These are phyloP conservation scores for Bombycilla garrulus DNA, from an alignment of 2,113 vertebrate species.

Conservation along the genomic window DNA sequence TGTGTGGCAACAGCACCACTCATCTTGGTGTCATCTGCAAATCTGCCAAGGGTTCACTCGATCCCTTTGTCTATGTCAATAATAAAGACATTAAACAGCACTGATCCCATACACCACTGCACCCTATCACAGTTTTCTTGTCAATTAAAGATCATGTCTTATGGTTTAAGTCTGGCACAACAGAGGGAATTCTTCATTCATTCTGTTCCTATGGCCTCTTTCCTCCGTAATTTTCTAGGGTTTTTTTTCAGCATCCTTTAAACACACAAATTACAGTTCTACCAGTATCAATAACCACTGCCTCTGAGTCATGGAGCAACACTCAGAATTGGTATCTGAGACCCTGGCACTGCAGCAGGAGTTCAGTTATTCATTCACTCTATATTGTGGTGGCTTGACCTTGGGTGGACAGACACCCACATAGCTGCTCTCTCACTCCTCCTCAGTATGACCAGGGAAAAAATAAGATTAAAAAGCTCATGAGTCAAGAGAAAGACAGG, in stretches of 20 bases:
- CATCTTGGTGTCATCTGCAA: not conserved
- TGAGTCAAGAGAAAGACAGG: not conserved
- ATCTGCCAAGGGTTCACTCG: rapidly evolving
- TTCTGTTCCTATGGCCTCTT: not conserved
- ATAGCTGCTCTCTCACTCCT: not conserved
- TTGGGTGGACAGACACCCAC: not conserved
- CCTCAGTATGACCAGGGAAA: not conserved
- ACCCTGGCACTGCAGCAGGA: not conserved
- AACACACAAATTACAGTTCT: not conserved
- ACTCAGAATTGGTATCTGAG: not conserved
- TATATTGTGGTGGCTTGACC: not conserved
- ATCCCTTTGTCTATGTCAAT: not conserved
- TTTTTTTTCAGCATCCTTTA: not conserved
- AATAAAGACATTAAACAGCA: not conserved
- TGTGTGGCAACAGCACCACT: not conserved
- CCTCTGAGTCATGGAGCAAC: not conserved
- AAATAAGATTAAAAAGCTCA: not conserved
- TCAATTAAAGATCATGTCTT: not conserved
- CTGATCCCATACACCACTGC: not conserved
- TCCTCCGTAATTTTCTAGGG: not conserved
- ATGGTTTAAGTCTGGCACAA: not conserved
- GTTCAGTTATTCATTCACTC: not conserved
- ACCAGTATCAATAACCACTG: not conserved
- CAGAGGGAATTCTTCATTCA: not conserved
- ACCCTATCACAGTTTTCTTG: not conserved